phyloP scores from a whole-genome alignment of 2,888 invertebrate species.

The Caprella mutica region DNA sequence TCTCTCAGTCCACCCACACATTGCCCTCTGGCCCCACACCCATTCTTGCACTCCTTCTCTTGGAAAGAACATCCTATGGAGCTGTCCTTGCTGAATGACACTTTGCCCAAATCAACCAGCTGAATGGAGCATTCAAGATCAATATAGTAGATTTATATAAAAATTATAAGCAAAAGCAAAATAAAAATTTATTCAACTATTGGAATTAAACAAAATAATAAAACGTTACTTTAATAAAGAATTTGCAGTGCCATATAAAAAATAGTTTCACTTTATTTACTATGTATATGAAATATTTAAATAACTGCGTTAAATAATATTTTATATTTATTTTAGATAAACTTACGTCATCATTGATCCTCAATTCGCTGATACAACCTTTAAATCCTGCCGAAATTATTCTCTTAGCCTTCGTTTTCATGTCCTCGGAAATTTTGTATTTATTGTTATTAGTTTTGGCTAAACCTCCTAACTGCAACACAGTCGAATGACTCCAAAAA shows the following conservation, averaged over 20 bases:
- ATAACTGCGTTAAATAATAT: no score
- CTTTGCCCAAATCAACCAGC: slow-evolving; percentile 54
- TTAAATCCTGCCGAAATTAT: not conserved
- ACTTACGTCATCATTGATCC: slow-evolving; percentile 7
- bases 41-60: slow-evolving; percentile 13
- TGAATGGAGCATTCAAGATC: slow-evolving; percentile 9
- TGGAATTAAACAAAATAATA: no score
- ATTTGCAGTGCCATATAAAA: no score
- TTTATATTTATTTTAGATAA: not conserved
- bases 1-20: slow-evolving; percentile 13
- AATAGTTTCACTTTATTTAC: no score
- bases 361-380: slow-evolving; percentile 11
- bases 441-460: no score
- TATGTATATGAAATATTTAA: no score
- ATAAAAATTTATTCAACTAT: no score
- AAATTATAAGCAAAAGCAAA: no score
- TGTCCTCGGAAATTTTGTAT: no score
- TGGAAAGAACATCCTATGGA: slow-evolving; percentile 53
- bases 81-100: slow-evolving; percentile 58
- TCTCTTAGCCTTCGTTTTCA: not conserved
- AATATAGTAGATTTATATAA: no score
- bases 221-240: no score
- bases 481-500: slow-evolving; percentile 9
- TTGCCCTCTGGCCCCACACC: slow-evolving; percentile 21
- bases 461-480: slow-evolving; percentile 8